Base-by-base conservation (phyloP, 2,888 invertebrate genomes). In the Ceratothoa steindachneri region DNA sequence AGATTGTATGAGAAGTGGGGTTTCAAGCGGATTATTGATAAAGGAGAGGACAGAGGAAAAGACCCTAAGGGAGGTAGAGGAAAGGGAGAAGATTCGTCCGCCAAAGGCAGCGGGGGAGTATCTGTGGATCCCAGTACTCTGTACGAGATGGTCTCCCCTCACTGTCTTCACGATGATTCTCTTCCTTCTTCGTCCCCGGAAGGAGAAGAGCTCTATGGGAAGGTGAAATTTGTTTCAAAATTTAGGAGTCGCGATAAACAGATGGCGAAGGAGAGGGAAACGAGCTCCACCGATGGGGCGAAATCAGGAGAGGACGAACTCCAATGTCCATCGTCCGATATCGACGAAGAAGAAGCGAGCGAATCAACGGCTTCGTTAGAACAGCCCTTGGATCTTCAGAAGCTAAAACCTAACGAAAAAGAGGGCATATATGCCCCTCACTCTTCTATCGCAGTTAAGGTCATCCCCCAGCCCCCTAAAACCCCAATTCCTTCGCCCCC, bases 401-500 rank as follows among this genome's bases (percentile, higher is more conserved):
- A 24, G 27, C n/a, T 15, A n/a, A 19, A 51, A 51, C 52, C 52
- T 51, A n/a, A n/a, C n/a, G n/a, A n/a, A n/a, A n/a, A n/a, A n/a
- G 15, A 9, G 7, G 5, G 7, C 41, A 41, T 41, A 9, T 41
- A 41, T 15, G 41, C 5, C 5, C 41, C 41, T 41, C 41, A 41
- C 15, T 60, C 22, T 24, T 3, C 27, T 2, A n/a, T 24, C 2
- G 60, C 22, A 24, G 60, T n/a, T 24, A 77, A 73, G 71, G 69
- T 71, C 12, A 72, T 76, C 15, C 79, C 76, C 41, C 79, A 75
- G 30, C 79, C 79, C 5, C 76, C 79, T 22, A 79, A 76, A 69
- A 79, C 76, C 9, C 79, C 79, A n/a, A 79, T 79, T 30, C 76
- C 79, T 27, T 79, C 79, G 12, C 79, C 76, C n/a, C 79, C 78